Base-by-base conservation (phyloP, 1,140 invertebrate genomes). In the Kradibia gibbosae region DNA sequence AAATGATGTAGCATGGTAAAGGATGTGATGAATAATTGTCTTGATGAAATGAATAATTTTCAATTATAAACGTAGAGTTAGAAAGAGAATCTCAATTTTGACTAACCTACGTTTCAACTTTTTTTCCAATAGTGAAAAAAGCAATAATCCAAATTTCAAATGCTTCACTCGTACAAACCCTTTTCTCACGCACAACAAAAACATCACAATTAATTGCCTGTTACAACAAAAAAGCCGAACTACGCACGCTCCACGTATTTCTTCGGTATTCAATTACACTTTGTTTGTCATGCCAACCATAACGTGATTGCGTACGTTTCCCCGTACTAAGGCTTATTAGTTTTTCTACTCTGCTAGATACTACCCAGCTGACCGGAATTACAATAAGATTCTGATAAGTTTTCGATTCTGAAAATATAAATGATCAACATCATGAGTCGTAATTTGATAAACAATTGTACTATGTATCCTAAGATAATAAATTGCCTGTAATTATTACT, bases 281-380 rank as follows among this genome's bases (percentile, higher is more conserved):
- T 77, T 77, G 31, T 77, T 77, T 77, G 42, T 77, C 74, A 77
- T 65, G 62, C 45, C 31, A 7, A 65, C 39, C 74, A 39, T 78
- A 78, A 78, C 62, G 22, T 67, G 62, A 53, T 78, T 50, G 25
- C 76, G 25, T 39, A 65, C 45, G n/a, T 70, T 78, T 65, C 60
- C 75, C 11, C 75, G 45, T 39, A 20, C 13, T 11, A 31, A 22
- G 60, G 48, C 39, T 48, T 50, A 48, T 48, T 48, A 72, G 45
- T 50, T 72, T 72, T 48, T 72, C 45, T 28, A 72, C 25, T 72
- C 25, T 72, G n/a, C 70, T 72, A 28, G 45, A 48, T 72, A 48
- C 34, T 39, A 67, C 22, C 34, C 34, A 67, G 22, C 62, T 39
- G 62, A 39, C 5, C 34, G 20, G 36, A 67, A 67, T 67, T 4